Evolutionary conservation across 35 echinoderm and acorn worm species (phyloP).

Genomic region (Heliocidaris erythrogramma): DNA sequence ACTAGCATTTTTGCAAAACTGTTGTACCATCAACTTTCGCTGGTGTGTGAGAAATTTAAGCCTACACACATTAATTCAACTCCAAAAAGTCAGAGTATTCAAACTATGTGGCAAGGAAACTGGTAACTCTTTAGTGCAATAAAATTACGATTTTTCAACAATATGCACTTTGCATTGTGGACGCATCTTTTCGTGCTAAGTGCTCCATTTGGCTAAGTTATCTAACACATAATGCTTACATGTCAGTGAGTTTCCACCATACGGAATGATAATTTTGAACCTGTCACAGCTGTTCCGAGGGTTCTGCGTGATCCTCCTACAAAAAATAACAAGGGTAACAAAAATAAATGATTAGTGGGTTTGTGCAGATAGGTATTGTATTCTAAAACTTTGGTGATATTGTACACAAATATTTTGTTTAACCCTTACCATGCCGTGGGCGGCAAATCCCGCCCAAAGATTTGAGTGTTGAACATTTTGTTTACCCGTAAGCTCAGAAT

Average conservation of each 20-base stretch:
- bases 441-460: too few relatives aligned
- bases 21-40: too few relatives aligned
- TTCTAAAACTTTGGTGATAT: neutral
- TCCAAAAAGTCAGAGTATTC: neutral
- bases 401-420: neutral
- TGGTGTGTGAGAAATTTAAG: too few relatives aligned
- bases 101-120: neutral
- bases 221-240: slow-evolving; percentile 31
- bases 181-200: neutral
- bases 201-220: neutral
- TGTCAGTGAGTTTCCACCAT: slow-evolving; percentile 55
- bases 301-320: slow-evolving; percentile 52
- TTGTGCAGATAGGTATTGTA: neutral
- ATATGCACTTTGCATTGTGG: too few relatives aligned
- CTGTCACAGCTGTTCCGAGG: slow-evolving; percentile 59
- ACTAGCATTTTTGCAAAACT: too few relatives aligned
- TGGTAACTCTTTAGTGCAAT: neutral
- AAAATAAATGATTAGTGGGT: neutral
- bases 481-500: too few relatives aligned
- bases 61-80: neutral
- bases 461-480: too few relatives aligned
- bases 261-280: slow-evolving; percentile 57
- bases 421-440: too few relatives aligned
- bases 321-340: neutral
- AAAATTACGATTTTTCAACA: neutral